Evolutionary conservation across 2,797 vertebrate species (phyloP).

Genomic region (Eulemur mongoz): DNA sequence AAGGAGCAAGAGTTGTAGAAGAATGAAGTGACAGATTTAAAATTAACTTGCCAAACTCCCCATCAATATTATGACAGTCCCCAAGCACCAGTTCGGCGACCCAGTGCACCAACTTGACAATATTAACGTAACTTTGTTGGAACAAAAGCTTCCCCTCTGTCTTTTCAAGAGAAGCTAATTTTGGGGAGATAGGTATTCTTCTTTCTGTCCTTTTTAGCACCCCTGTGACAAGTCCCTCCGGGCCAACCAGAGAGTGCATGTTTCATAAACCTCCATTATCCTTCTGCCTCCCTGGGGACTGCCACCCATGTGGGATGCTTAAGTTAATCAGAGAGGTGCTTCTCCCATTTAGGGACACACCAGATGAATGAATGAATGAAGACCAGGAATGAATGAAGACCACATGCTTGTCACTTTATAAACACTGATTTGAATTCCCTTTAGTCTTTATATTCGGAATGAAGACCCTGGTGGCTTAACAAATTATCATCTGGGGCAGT

Average conservation of each 20-base stretch:
- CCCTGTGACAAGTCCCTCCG: not conserved
- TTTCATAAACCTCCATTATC: constrained; percentile 28
- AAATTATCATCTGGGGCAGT: not conserved
- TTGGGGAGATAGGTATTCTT: not conserved
- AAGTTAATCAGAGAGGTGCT: not conserved
- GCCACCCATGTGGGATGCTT: not conserved
- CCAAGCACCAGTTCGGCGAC: constrained; percentile 67
- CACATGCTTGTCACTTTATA: not conserved
- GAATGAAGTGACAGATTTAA: constrained; percentile 82
- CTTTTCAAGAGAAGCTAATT: constrained; percentile 61
- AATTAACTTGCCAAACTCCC: constrained; percentile 84
- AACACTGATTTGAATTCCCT: not conserved
- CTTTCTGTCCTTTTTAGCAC: not conserved
- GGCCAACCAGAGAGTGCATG: not conserved
- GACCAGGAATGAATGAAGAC: not conserved
- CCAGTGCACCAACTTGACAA: constrained; percentile 72
- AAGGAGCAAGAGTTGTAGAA: constrained; percentile 63
- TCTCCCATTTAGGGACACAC: not conserved
- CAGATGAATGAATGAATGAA: not conserved
- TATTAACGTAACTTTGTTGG: constrained; percentile 13
- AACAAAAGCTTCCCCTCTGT: constrained; percentile 71
- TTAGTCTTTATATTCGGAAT: not conserved
- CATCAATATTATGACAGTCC: constrained; percentile 84
- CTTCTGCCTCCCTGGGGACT: not conserved
- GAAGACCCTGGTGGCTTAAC: not conserved